Evolutionary conservation across 2,888 invertebrate species (phyloP).

Genomic region (Bellardia pandia): DNA sequence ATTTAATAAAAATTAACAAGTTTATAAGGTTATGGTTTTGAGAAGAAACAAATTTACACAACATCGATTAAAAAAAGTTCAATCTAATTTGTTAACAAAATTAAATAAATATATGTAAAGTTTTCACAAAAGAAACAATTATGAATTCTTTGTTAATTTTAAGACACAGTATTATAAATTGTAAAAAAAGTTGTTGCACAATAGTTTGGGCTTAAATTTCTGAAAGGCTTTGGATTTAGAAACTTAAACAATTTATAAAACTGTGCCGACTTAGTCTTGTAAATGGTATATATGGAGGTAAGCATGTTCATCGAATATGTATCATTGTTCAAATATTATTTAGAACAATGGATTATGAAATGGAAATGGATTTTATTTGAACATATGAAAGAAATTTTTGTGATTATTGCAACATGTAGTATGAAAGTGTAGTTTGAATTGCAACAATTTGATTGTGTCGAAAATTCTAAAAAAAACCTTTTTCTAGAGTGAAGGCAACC

Average conservation of each 20-base stretch:
- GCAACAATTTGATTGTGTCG: too few relatives aligned
- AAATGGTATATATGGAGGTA: background rate
- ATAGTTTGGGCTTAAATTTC: too few relatives aligned
- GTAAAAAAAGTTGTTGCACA: background rate
- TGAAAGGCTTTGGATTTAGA: too few relatives aligned
- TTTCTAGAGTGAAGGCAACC: too few relatives aligned
- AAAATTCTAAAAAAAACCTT: too few relatives aligned
- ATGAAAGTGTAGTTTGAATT: too few relatives aligned
- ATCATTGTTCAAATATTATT: background rate
- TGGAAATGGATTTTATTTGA: too few relatives aligned
- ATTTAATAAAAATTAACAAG: conserved; percentile 10
- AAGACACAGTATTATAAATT: background rate
- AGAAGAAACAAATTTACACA: conserved; percentile 73
- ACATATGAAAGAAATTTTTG: too few relatives aligned
- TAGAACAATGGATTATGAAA: too few relatives aligned
- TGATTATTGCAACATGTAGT: too few relatives aligned
- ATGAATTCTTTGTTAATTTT: background rate
- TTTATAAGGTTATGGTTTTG: conserved; percentile 74
- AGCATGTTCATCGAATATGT: background rate
- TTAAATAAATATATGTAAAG: background rate
- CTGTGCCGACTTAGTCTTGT: background rate
- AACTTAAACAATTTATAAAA: background rate
- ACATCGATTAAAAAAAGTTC: conserved; percentile 68
- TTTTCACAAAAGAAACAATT: background rate
- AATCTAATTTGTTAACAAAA: conserved; percentile 33